Evolutionary conservation across 2,113 vertebrate species (phyloP), one percentile per base, ranked within the genome.

Genomic region (Aepyceros melampus): DNA sequence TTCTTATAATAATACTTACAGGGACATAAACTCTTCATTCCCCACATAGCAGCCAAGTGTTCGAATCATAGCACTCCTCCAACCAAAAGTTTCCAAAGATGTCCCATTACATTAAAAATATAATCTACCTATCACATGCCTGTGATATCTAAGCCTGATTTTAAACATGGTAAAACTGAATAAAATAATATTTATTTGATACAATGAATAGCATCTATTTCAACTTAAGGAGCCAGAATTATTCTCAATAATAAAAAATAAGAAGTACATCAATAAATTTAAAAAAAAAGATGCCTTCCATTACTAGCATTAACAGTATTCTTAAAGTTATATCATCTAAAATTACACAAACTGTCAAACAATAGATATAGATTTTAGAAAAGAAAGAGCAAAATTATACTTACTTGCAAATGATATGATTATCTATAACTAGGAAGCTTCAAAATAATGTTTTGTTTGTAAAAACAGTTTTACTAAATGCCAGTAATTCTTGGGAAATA

Each of bases 81-180:
- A 92, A 87, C 87, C n/a, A 53, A 96, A 74, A 47, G 29, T 93
- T 89, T 62, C 83, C 56, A 93, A 64, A 97, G 89, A 87, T 31
- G 62, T 40, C 45, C 90, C 25, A 88, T 64, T 40, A 60, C 36
- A 64, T 91, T 25, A 56, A 79, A 90, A 96, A 58, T 29, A 29
- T 8, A 85, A 21, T 51, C 56, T 19, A 36, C 25, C 55, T 47
- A 82, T 12, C 56, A 14, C 3, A 6, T 17, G 45, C 6, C 7
- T 17, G 10, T 1, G 55, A 56, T 51, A 51, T 7, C 31, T 45
- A 92, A 83, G 7, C 27, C 40, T 67, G 25, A 40, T 55, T 83
- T 96, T 74, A 74, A 95, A 31, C 6, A 31, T 87, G 86, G 14
- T 25, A 53, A 49, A 56, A 56, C 47, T 45, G 23, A 95, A 45